Conservation (phyloP, 2,888 invertebrate species). For the Baronia brevicornis region DNA sequence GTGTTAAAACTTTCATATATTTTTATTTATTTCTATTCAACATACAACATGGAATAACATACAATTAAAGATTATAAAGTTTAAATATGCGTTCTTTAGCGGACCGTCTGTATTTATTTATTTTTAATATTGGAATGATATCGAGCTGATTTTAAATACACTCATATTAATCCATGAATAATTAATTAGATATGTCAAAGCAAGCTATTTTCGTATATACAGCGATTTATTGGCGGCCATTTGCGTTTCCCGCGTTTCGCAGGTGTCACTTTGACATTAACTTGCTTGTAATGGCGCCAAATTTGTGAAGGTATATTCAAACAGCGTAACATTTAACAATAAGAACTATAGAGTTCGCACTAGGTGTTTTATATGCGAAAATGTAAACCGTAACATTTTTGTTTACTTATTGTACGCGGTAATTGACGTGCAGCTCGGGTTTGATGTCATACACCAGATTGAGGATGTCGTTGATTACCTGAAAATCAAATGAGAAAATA, state of each 20-base stretch:
- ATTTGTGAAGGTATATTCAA: constrained; percentile 31
- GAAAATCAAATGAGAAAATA: constrained; percentile 43
- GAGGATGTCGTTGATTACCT: constrained; percentile 88
- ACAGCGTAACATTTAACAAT: constrained; percentile 39
- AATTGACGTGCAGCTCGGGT: constrained; percentile 95
- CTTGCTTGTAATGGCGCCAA: constrained; percentile 15
- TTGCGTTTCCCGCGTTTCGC: constrained; percentile 17
- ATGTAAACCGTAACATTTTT: constrained; percentile 17
- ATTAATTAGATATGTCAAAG: constrained; percentile 26
- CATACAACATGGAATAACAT: constrained; percentile 65
- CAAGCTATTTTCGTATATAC: constrained; percentile 29
- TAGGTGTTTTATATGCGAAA: constrained; percentile 21
- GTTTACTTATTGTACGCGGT: constrained; percentile 62
- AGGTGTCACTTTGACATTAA: constrained; percentile 11
- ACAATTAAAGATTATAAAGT: constrained; percentile 45
- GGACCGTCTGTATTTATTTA: constrained; percentile 43
- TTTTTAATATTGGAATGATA: constrained; percentile 65
- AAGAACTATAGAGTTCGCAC: constrained; percentile 44
- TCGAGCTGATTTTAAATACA: constrained; percentile 54
- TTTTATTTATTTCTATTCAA: constrained; percentile 65
- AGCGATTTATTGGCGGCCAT: constrained; percentile 23
- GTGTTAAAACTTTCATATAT: too few species aligned
- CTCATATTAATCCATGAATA: constrained; percentile 25
- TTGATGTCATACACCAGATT: constrained; percentile 92
- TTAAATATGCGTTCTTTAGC: constrained; percentile 38